Evolutionary conservation across 2,888 invertebrate genomes (phyloP).

Genomic region (Scaeva pyrastri): DNA sequence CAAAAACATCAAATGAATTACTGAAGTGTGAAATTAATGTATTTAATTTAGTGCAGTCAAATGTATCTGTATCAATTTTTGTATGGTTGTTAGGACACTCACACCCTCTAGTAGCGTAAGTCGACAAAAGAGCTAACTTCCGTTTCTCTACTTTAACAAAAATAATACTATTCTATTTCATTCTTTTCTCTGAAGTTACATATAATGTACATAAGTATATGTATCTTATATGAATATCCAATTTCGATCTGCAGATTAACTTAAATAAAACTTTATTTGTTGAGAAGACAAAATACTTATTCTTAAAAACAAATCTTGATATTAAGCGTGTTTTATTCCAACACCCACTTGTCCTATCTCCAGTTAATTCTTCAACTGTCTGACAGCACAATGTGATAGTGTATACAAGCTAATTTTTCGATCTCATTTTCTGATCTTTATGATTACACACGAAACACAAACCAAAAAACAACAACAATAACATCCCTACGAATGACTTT

Average conservation of each 20-base stretch:
- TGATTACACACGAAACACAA: not conserved
- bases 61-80: no score
- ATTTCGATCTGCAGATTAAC: slow-evolving; percentile 65
- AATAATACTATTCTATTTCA: slow-evolving; percentile 13
- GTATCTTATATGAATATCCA: no score
- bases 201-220: no score
- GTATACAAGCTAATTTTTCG: slow-evolving; percentile 59
- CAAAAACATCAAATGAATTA: no score
- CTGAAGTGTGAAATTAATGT: no score
- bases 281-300: slow-evolving; percentile 66
- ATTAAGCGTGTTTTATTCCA: slow-evolving; percentile 39
- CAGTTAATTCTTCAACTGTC: not conserved
- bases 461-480: not conserved
- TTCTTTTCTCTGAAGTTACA: no score
- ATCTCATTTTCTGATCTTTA: slow-evolving; percentile 57
- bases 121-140: no score
- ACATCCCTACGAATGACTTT: slow-evolving; percentile 22
- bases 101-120: no score
- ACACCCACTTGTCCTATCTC: slow-evolving; percentile 1
- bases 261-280: slow-evolving; percentile 73
- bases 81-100: no score
- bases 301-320: slow-evolving; percentile 68
- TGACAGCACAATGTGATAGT: slow-evolving; percentile 15
- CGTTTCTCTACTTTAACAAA: slow-evolving; percentile 16
- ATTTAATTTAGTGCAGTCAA: no score